A percentile compares a stretch with the other conserved stretches of the same genome.
Conservation (phyloP, 2,888 invertebrate genomes). For the Eupithecia pulchellata region DNA sequence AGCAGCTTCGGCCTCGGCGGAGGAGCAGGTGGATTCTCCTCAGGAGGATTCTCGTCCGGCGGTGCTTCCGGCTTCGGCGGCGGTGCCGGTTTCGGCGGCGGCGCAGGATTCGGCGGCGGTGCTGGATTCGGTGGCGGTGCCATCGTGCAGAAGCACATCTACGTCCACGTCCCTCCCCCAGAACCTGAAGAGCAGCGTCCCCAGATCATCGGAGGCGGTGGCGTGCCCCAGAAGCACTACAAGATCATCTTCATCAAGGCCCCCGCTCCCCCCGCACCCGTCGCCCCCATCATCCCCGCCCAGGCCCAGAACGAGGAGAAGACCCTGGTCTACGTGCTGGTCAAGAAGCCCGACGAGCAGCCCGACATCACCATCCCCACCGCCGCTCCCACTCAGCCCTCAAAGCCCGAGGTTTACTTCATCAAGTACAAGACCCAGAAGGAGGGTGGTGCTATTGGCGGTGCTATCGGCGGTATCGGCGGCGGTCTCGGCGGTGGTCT, state of each 20-base stretch:
- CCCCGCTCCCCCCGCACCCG: constrained; percentile 90
- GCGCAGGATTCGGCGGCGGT: constrained; percentile 67
- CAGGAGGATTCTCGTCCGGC: constrained; percentile 61
- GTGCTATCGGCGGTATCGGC: constrained; percentile 51
- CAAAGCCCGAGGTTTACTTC: constrained; percentile 94
- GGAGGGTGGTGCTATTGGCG: constrained; percentile 67
- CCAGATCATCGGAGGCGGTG: constrained; percentile 87
- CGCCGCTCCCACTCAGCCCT: constrained; percentile 89
- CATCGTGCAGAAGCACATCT: constrained; percentile 92
- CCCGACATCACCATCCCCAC: constrained; percentile 92
- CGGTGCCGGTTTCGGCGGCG: constrained; percentile 63
- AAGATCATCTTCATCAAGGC: constrained; percentile 95
- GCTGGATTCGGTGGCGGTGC: constrained; percentile 80
- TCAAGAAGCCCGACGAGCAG: constrained; percentile 93
- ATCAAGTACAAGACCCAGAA: constrained; percentile 93
- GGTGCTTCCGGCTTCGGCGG: constrained; percentile 57
- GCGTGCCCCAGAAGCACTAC: constrained; percentile 91
- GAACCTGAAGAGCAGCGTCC: constrained; percentile 90
- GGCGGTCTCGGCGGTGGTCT: constrained; percentile 55
- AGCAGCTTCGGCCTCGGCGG: constrained; percentile 71
- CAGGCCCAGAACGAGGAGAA: constrained; percentile 91
- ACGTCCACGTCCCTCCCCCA: constrained; percentile 93
- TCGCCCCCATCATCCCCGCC: constrained; percentile 90
- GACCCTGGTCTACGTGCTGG: constrained; percentile 92
- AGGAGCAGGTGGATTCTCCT: constrained; percentile 62